Evolutionary conservation across 2,113 vertebrate species (phyloP).

Genomic region (Chlorodrepanis virens): DNA sequence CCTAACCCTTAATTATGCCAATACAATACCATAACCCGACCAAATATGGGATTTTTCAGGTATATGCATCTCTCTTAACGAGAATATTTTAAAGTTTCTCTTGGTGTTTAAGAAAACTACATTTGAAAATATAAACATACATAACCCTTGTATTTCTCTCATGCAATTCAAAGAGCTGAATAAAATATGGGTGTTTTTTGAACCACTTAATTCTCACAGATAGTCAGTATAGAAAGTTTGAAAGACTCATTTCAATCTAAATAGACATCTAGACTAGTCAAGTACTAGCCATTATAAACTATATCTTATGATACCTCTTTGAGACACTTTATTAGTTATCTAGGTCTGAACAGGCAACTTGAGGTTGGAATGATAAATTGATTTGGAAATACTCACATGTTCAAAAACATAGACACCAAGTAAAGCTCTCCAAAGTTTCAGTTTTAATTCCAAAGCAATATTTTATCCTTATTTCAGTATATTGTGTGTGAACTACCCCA

Average conservation of each 20-base stretch:
- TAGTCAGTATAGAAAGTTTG: neutral
- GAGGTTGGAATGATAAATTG: neutral
- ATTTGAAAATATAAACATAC: neutral
- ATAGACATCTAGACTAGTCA: neutral
- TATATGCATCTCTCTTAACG: neutral
- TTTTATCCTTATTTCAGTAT: neutral
- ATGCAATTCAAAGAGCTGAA: neutral
- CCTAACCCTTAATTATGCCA: neutral
- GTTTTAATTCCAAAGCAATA: neutral
- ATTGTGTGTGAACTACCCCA: accelerated
- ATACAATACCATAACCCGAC: neutral
- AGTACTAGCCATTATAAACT: neutral
- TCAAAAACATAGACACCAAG: neutral
- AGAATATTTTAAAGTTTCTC: neutral
- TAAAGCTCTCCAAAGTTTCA: neutral
- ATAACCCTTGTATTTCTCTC: neutral
- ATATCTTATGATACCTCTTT: neutral
- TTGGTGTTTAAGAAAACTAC: neutral
- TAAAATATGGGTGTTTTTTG: neutral
- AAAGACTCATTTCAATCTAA: neutral
- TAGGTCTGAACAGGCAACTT: neutral
- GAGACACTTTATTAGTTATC: neutral
- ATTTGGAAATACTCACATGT: neutral
- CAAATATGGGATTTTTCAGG: neutral
- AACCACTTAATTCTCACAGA: neutral